Evolutionary conservation across 2,888 invertebrate genomes (phyloP), one percentile per base, ranked within the genome.

Genomic region (Diploptera punctata): DNA sequence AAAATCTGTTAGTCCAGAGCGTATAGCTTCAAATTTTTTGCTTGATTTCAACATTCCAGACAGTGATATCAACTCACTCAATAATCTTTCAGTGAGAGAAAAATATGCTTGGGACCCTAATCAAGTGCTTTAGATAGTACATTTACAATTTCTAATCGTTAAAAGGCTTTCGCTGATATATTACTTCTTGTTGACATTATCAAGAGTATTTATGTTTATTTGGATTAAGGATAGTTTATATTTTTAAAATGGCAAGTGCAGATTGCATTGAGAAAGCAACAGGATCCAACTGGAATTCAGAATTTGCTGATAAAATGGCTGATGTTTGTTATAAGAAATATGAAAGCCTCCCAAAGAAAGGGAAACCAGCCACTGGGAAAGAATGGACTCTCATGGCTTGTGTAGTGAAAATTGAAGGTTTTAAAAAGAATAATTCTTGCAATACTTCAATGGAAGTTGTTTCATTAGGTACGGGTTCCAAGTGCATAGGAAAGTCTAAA

Each of bases 341-440:
- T 78, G 80, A 83, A 21, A 83, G 81, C 13, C 81, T 95, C 49
- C 90, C 91, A 0, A 94, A 93, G 85, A 90, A 89, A 67, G 95
- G 95, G 0, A 97, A 95, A 84, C 95, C 95, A 0, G 7, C 3
- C 3, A 3, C 18, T 47, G 84, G 77, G 1, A 80, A 83, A 71
- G 93, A 97, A 82, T 97, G 97, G 96, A 95, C 96, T 1, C 88
- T 94, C 21, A 80, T 97, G 33, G 90, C 95, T 0, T 91, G 91
- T 75, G 85, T 97, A 54, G 85, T 95, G 16, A 81, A 87, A 80
- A 83, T 85, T 77, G 81, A 89, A 68, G 77, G 26, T 1, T 49
- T 44, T 61, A 52, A 60, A n/a, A 44, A 18, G 13, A 62, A 67
- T 26, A n/a, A n/a, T n/a, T n/a, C n/a, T n/a, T n/a, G 68, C 10